A percentile compares a stretch with the other conserved stretches of the same genome.
Conservation (phyloP, 1,140 invertebrate genomes). For the Trichonephila clavata region DNA sequence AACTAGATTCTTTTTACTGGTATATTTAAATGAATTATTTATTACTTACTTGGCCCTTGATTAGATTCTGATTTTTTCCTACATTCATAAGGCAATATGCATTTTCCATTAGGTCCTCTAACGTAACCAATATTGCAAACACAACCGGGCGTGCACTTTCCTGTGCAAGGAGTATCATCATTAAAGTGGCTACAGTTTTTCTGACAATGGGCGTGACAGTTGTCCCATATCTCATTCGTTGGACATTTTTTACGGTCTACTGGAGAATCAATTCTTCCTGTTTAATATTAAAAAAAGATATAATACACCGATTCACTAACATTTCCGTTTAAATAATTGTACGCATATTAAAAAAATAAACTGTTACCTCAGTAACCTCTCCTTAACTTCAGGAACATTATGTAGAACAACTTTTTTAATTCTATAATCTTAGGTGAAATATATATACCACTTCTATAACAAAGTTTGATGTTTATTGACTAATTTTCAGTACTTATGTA, state of each 20-base stretch:
- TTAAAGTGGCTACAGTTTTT: background rate
- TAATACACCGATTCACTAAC: background rate
- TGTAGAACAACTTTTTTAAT: too few relatives aligned
- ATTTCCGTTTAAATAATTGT: background rate
- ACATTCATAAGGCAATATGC: background rate
- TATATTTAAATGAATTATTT: too few relatives aligned
- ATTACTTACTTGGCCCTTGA: too few relatives aligned
- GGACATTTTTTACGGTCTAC: background rate
- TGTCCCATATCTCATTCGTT: background rate
- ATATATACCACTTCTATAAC: too few relatives aligned
- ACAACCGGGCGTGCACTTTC: background rate
- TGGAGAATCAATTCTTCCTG: background rate
- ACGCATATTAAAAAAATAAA: background rate
- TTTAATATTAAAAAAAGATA: background rate
- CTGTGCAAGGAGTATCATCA: background rate
- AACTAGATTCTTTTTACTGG: too few relatives aligned
- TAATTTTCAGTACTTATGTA: background rate
- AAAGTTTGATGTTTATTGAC: background rate
- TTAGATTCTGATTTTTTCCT: too few relatives aligned
- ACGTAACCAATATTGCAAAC: background rate
- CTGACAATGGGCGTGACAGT: background rate
- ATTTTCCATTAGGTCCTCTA: background rate
- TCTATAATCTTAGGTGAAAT: too few relatives aligned
- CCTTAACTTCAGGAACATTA: too few relatives aligned
- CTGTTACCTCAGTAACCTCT: too few relatives aligned